These are phyloP conservation scores for Nephrotoma flavescens DNA, from an alignment of 2,888 invertebrate genomes.

Conservation along the genomic window DNA sequence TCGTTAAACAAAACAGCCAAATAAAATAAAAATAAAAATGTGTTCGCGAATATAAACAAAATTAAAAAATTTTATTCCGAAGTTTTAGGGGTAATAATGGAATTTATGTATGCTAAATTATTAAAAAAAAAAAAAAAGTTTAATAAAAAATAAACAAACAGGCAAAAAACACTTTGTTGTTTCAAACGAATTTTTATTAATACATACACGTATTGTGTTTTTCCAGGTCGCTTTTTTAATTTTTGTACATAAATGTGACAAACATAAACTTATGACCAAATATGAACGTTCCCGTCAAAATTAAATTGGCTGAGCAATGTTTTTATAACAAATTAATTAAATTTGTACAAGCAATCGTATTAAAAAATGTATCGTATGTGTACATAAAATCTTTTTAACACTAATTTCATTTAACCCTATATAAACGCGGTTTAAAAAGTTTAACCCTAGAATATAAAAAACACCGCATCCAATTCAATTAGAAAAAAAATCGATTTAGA, in stretches of 20 bases:
- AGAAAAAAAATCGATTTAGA: neutral
- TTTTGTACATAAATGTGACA: neutral
- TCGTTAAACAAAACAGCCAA: neutral
- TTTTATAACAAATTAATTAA: neutral
- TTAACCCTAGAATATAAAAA: neutral
- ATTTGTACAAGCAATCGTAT: neutral
- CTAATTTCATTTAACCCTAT: neutral
- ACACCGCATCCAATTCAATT: neutral
- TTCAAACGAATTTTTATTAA: neutral
- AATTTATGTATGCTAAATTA: neutral
- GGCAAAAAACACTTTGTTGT: neutral
- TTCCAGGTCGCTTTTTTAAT: neutral
- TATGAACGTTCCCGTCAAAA: neutral
- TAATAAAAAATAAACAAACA: neutral
- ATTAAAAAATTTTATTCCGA: neutral
- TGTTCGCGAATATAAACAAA: neutral
- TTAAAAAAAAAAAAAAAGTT: neutral
- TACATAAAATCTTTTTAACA: neutral
- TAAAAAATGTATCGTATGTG: neutral
- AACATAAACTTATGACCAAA: neutral
- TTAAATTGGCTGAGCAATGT: no score
- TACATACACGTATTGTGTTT: neutral
- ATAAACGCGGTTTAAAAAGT: neutral
- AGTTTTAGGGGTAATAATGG: neutral
- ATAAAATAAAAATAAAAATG: neutral